Evolutionary conservation across 2,113 vertebrate species (phyloP).

Genomic region (Crotophaga sulcirostris): DNA sequence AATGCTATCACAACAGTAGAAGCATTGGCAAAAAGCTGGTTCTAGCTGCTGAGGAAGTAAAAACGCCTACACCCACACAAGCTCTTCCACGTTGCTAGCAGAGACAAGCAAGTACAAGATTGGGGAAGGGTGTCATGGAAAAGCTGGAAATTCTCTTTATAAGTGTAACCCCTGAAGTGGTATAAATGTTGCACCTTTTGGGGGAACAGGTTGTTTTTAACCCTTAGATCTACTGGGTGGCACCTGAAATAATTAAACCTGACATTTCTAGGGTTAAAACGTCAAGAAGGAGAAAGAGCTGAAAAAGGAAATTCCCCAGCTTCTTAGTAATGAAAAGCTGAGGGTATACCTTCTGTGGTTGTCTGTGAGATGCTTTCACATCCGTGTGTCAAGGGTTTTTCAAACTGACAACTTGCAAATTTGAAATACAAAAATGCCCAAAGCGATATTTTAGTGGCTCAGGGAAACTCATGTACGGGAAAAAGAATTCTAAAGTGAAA

Average conservation of each 20-base stretch:
- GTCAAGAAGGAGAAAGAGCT: conserved; percentile 79
- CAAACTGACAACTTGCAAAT: conserved; percentile 88
- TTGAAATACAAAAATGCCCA: conserved; percentile 89
- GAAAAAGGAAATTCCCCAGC: conserved; percentile 83
- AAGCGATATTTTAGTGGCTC: conserved; percentile 84
- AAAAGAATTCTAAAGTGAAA: conserved; percentile 84
- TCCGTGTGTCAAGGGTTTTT: conserved; percentile 84
- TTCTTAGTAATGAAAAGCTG: conserved; percentile 83
- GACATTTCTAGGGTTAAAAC: conserved; percentile 84
- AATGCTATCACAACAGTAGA: not conserved
- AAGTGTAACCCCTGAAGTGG: not conserved
- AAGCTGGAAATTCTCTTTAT: not conserved
- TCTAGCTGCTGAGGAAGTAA: not conserved
- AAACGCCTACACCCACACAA: not conserved
- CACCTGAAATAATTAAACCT: conserved; percentile 78
- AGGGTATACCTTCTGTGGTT: conserved; percentile 82
- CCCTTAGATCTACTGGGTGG: conserved; percentile 68
- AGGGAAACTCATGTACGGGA: conserved; percentile 79
- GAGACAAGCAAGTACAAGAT: not conserved
- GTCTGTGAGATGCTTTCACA: conserved; percentile 80
- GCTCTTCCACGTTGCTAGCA: not conserved
- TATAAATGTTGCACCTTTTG: conserved; percentile 3
- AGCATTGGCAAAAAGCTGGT: not conserved
- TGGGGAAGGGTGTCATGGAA: not conserved
- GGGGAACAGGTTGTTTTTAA: conserved; percentile 72